Conservation (phyloP, 2,797 vertebrate species). For the Sarcoramphus papa region DNA sequence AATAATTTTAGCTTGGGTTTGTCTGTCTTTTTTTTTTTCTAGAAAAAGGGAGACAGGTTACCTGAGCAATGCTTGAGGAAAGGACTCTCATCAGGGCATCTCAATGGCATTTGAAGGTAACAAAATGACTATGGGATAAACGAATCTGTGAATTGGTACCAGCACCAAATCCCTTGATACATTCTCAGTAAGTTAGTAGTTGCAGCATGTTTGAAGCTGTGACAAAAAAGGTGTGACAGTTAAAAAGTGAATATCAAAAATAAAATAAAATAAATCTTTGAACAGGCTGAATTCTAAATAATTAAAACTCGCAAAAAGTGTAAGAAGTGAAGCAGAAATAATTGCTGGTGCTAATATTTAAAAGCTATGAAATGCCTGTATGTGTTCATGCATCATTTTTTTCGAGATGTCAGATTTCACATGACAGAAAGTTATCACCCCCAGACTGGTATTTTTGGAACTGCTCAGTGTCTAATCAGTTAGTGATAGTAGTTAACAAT, state of each 20-base stretch:
- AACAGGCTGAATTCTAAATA: constrained; percentile 20
- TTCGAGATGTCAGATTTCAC: not conserved
- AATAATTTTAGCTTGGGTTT: not conserved
- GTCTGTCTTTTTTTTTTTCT: not conserved
- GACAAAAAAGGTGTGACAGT: not conserved
- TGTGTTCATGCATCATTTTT: not conserved
- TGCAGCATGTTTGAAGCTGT: not conserved
- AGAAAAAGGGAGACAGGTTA: not conserved
- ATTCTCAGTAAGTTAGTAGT: not conserved
- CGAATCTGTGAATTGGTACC: not conserved
- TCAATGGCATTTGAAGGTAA: not conserved
- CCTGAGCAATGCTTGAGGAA: not conserved
- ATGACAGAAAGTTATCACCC: not conserved
- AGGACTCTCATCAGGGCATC: not conserved
- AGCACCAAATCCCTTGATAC: not conserved
- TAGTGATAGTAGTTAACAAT: not conserved
- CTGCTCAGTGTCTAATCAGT: not conserved
- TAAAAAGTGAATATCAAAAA: constrained; percentile 2
- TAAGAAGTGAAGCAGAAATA: not conserved
- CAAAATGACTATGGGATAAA: not conserved
- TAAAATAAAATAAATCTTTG: not conserved
- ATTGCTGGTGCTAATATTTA: not conserved
- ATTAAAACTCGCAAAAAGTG: not conserved
- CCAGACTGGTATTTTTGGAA: not conserved
- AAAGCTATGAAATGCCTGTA: not conserved